Base-by-base conservation (phyloP, 2,113 vertebrate species). In the Clarias magur region DNA sequence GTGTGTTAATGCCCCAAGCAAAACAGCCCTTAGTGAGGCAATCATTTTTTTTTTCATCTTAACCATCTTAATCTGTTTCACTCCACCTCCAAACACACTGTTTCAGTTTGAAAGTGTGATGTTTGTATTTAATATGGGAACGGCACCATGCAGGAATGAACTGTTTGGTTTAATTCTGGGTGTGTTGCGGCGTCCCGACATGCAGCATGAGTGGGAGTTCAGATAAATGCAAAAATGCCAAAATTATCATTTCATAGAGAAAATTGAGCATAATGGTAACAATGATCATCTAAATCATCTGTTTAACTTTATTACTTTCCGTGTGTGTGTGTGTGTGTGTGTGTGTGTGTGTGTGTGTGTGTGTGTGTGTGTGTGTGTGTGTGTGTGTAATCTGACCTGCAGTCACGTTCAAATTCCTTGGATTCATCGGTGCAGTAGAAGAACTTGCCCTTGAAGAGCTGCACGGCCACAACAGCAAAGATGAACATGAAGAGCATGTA, bases 401-500 rank as follows among this genome's bases (percentile, higher is more conserved):
- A 96, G 34, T 96, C 95, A 3, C 95, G 94, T 94, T 97, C 97
- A 79, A 98, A 97, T 92, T 98, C 98, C 93, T 99, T 98, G 88
- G 98, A 99, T 90, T 99, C 97, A 6, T 99, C 97, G 0, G 97
- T 99, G 94, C 98, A 99, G 94, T 95, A 98, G 93, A 99, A 99
- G 89, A 99, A 99, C 62, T 97, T 97, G 4, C 97, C 98, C 92
- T 99, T 99, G 93, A 99, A 99, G 11, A 99, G 97, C 93, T 99
- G 98, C 90, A 99, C 98, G 0, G 97, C 98, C 91, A 99, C 97
- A 92, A 99, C 98, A 0, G 98, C 98, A 0, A 99, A 98, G 93
- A 99, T 99, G 95, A 99, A 99, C 98, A 99, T 99, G 96, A 99
- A 99, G 83, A 99, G 97, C 94, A 99, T 96, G 95, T 99, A 99